Percentiles rank a stretch among this genome's conserved stretches.
Conservation (phyloP, 1,140 invertebrate species). For the Pachypeltis micranthus region DNA sequence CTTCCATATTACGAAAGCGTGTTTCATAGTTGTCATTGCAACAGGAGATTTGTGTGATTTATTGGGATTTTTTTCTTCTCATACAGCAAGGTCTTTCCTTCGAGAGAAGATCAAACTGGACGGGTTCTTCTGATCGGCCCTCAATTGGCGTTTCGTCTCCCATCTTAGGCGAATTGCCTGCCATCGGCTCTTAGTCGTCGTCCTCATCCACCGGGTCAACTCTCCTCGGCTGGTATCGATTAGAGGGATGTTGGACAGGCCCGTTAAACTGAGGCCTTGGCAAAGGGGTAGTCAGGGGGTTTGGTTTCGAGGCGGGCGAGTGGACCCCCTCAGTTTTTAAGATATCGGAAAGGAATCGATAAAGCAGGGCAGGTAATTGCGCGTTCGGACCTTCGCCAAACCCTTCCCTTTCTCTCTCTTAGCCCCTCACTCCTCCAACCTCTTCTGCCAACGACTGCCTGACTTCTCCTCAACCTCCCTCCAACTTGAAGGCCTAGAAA, state of each 20-base stretch:
- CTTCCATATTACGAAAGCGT: background rate
- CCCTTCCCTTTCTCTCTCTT: no score
- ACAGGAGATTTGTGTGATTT: background rate
- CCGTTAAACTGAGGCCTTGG: background rate
- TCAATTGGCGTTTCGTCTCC: background rate
- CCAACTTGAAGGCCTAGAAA: no score
- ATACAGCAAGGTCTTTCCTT: background rate
- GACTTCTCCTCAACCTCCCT: no score
- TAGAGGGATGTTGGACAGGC: constrained; percentile 1
- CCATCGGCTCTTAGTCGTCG: background rate
- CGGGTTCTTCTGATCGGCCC: background rate
- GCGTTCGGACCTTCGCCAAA: constrained; percentile 5
- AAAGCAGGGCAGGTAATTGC: constrained; percentile 9
- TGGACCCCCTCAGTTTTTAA: constrained; percentile 9
- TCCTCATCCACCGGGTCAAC: constrained; percentile 1
- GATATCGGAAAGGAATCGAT: constrained; percentile 9
- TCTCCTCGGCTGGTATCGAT: background rate
- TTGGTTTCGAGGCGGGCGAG: background rate
- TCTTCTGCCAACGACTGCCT: no score
- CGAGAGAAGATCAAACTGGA: background rate
- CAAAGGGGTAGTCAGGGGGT: background rate
- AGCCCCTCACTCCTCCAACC: no score
- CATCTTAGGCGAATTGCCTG: no score
- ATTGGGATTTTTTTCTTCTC: background rate
- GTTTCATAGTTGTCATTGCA: background rate